Conservation (phyloP, 1,140 invertebrate genomes). For the Grapholita molesta region DNA sequence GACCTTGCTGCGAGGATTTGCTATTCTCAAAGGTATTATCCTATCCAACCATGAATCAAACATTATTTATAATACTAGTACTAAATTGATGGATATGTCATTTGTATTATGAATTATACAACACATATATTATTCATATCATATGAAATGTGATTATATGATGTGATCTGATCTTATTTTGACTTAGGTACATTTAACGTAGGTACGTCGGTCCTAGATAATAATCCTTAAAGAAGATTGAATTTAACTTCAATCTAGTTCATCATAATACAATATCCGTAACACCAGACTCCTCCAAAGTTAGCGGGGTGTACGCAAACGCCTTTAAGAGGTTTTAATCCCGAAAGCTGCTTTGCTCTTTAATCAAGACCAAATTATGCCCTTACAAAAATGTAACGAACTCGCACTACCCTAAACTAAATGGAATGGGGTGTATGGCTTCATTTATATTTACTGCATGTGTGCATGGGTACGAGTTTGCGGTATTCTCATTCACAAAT, state of each 20-base stretch:
- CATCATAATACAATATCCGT: slow-evolving; percentile 50
- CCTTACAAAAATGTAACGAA: slow-evolving; percentile 63
- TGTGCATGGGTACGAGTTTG: neutral
- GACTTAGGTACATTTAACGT: neutral
- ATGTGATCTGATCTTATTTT: too few relatives aligned
- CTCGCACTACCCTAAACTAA: slow-evolving; percentile 43
- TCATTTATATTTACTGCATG: neutral
- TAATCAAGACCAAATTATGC: slow-evolving; percentile 73
- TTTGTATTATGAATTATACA: too few relatives aligned
- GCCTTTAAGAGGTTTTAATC: slow-evolving; percentile 62
- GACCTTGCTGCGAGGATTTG: neutral
- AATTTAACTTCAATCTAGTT: slow-evolving; percentile 64
- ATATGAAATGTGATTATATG: too few relatives aligned
- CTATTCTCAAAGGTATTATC: neutral
- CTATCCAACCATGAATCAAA: neutral
- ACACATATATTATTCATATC: too few relatives aligned
- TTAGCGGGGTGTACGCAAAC: slow-evolving; percentile 59
- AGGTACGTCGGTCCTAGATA: neutral
- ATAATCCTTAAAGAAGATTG: slow-evolving; percentile 41
- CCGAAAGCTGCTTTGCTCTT: slow-evolving; percentile 46
- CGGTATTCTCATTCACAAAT: slow-evolving; percentile 66
- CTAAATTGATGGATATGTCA: too few relatives aligned
- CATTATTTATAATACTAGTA: neutral
- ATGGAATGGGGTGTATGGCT: neutral
- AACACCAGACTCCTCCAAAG: slow-evolving; percentile 53